Conservation (phyloP, 2,888 invertebrate species). For the Eilema sororculum region DNA sequence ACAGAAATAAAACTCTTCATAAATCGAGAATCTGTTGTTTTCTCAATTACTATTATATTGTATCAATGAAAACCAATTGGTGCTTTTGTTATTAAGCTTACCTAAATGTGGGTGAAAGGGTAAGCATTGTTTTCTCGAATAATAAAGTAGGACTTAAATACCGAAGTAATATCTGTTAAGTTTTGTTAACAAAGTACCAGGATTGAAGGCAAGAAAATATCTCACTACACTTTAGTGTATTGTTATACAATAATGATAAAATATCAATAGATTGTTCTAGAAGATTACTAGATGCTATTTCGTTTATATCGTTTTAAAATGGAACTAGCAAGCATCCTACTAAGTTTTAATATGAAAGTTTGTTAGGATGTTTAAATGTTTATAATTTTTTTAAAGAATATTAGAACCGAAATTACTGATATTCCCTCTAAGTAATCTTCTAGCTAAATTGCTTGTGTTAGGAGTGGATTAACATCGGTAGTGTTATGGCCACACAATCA, state of each 20-base stretch:
- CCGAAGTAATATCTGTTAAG: neutral
- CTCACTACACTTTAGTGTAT: neutral
- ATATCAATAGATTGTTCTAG: neutral
- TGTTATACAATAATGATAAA: neutral
- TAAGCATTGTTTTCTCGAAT: neutral
- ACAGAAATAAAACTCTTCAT: neutral
- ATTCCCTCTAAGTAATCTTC: no score
- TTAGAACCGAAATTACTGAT: no score
- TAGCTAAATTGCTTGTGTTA: no score
- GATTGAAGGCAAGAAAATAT: neutral
- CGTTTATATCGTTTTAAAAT: neutral
- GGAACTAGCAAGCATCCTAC: neutral
- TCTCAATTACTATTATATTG: slow-evolving; percentile 11
- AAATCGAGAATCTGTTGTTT: slow-evolving; percentile 1
- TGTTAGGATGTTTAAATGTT: no score
- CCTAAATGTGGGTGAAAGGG: neutral
- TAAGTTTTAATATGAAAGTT: neutral
- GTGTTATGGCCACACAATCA: no score
- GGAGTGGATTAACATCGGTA: no score
- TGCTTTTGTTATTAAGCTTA: slow-evolving; percentile 7
- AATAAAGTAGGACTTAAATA: slow-evolving; percentile 6
- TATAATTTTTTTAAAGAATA: no score
- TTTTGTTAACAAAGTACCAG: neutral
- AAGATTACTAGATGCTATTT: no score
- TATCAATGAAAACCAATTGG: neutral